Evolutionary conservation across 2,113 vertebrate genomes (phyloP), one percentile per base, ranked within the genome.

Genomic region (Otus sunia): DNA sequence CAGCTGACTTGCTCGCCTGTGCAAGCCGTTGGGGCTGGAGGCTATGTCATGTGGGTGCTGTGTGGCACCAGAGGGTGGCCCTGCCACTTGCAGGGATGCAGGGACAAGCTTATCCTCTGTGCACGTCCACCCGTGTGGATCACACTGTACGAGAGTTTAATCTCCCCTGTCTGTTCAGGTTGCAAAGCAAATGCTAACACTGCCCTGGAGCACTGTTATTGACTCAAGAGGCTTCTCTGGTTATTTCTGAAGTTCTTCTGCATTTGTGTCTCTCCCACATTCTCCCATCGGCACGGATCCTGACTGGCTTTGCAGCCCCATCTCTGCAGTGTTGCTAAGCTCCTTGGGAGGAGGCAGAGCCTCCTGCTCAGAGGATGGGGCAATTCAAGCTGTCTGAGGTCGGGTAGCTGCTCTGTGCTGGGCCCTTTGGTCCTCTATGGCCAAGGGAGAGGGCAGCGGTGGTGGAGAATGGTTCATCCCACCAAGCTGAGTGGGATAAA

Each of bases 101-200:
- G 53, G 53, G 63, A 78, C 55, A 78, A 4, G n/a, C 53, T 75
- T 34, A 16, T 19, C 25, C 77, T 39, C 78, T 45, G 63, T 9
- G 39, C 56, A 29, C 0, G 0, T 53, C 60, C 34, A 26, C 36
- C n/a, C 8, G 0, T 3, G n/a, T n/a, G 49, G 49, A n/a, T 83
- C 36, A n/a, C 18, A 5, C 20, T 27, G 25, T 13, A 16, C 0
- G 6, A 19, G 81, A 52, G 36, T 41, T 83, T 26, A 17, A 50
- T 77, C 55, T 37, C 55, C 50, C n/a, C 50, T 50, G 55, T 37
- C 63, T 2, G 1, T 84, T 88, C 59, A 36, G 75, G 41, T 66
- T 69, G 45, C 86, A 86, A 58, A 91, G 64, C 64, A 89, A 86
- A 86, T 67, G 68, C 80, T 84, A 77, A n/a, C 41, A 1, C 34